phyloP scores from a whole-genome alignment of 2,797 vertebrate genomes.

The Cynopterus sphinx region DNA sequence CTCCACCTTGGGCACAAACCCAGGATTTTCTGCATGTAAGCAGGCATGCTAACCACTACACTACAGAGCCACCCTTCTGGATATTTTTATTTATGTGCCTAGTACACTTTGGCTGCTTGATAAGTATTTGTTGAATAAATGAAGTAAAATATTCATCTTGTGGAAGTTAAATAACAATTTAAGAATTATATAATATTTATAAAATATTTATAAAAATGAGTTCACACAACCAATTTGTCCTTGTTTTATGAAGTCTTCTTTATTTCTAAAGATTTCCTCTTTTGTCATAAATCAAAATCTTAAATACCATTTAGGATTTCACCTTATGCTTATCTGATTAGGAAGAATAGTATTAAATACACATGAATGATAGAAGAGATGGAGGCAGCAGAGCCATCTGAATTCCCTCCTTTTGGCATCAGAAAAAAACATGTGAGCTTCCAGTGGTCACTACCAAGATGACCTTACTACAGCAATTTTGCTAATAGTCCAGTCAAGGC shows the following conservation, averaged over 20 bases:
- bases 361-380: neutral
- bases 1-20: no score
- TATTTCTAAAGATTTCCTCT: neutral
- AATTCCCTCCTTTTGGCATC: neutral
- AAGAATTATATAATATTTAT: neutral
- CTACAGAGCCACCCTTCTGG: neutral
- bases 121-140: neutral
- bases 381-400: neutral
- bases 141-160: neutral
- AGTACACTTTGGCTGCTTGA: neutral
- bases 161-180: neutral
- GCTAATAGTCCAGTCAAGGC: neutral
- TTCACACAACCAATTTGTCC: neutral
- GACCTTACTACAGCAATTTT: constrained; percentile 1
- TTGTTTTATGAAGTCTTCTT: neutral
- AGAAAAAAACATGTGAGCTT: neutral
- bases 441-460: neutral
- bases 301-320: neutral
- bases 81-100: neutral
- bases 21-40: no score
- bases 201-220: neutral
- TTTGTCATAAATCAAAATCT: constrained; percentile 2
- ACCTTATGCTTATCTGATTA: neutral
- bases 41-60: no score
- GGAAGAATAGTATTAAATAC: neutral